Evolutionary conservation across 2,797 vertebrate species (phyloP).

Genomic region (Momotus momota): DNA sequence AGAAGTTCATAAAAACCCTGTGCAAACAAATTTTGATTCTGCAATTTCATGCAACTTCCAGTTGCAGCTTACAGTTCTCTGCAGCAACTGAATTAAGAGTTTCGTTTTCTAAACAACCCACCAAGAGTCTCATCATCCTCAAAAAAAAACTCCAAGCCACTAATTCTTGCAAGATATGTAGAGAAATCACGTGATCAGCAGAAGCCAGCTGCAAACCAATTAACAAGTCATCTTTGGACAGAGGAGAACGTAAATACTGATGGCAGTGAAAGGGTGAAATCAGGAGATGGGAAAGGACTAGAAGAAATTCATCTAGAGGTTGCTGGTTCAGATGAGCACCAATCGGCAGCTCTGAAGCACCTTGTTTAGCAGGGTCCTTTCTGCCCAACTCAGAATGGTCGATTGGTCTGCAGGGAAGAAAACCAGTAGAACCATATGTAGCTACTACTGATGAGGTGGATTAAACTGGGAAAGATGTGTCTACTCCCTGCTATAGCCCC

Average conservation of each 20-base stretch:
- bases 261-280: not conserved
- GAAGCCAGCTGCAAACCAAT: not conserved
- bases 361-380: slow-evolving; percentile 17
- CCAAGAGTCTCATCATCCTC: not conserved
- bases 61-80: not conserved
- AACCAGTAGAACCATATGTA: not conserved
- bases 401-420: slow-evolving; percentile 17
- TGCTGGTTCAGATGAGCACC: not conserved
- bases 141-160: not conserved
- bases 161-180: not conserved
- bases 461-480: not conserved
- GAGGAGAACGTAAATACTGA: not conserved
- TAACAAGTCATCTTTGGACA: not conserved
- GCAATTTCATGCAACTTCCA: not conserved
- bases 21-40: not conserved
- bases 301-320: not conserved
- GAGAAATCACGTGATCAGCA: not conserved
- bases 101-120: not conserved
- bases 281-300: not conserved
- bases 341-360: not conserved
- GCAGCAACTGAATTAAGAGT: not conserved
- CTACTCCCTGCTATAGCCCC: not conserved
- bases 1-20: not conserved
- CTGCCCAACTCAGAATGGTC: slow-evolving; percentile 27
- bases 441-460: not conserved